Conservation (phyloP, 2,888 invertebrate species). For the Plemyria rubiginata region DNA sequence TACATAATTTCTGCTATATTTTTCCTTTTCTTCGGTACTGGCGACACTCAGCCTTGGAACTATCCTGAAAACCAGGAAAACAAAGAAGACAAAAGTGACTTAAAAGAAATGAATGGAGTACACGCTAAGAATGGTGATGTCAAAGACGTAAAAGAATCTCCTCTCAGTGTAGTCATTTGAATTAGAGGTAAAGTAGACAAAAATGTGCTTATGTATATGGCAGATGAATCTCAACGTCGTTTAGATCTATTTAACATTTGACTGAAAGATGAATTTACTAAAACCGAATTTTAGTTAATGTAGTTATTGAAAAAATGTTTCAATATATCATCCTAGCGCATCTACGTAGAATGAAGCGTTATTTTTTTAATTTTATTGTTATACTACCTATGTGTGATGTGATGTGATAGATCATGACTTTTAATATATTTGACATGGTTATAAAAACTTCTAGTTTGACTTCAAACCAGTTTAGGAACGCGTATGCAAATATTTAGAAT, state of each 20-base stretch:
- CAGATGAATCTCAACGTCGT: constrained; percentile 17
- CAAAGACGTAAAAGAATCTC: constrained; percentile 68
- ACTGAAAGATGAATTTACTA: constrained; percentile 24
- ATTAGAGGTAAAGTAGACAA: constrained; percentile 3
- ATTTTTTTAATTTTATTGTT: background rate
- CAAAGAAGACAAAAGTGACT: constrained; percentile 53
- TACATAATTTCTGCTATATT: constrained; percentile 89
- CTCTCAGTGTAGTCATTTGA: constrained; percentile 60
- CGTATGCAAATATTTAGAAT: constrained; percentile 31
- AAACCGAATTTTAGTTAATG: constrained; percentile 21
- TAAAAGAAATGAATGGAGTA: constrained; percentile 55
- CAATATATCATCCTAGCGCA: constrained; percentile 25
- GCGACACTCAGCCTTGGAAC: constrained; percentile 89
- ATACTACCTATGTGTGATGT: background rate
- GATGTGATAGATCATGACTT: constrained; percentile 1
- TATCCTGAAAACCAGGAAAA: constrained; percentile 60
- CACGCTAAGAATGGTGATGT: constrained; percentile 53
- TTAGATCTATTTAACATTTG: constrained; percentile 12
- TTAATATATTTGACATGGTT: constrained; percentile 1
- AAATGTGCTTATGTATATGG: constrained; percentile 9
- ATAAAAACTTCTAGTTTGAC: constrained; percentile 18
- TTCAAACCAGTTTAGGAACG: constrained; percentile 24
- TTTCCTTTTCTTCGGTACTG: constrained; percentile 89
- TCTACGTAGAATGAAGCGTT: background rate
- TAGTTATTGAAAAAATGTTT: constrained; percentile 3